phyloP scores from a whole-genome alignment of 1,140 invertebrate genomes.

The Ptiloglossa arizonensis region DNA sequence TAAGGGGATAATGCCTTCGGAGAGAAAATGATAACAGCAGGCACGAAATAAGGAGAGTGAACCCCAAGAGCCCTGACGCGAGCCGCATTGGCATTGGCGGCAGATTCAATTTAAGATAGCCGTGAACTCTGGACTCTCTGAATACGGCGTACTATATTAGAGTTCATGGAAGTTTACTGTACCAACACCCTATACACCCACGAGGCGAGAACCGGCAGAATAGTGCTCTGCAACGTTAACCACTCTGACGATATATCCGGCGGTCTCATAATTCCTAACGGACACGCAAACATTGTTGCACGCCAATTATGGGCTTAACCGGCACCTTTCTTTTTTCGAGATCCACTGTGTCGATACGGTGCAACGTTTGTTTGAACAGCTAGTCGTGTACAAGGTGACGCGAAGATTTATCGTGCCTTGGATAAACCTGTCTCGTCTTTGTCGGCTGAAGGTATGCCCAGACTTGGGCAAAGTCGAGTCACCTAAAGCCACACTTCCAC shows the following conservation, averaged over 20 bases:
- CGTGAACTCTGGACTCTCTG: slow-evolving; percentile 67
- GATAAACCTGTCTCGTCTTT: not conserved
- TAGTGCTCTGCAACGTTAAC: slow-evolving; percentile 56
- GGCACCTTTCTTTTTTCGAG: slow-evolving; percentile 25
- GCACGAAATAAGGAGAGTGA: slow-evolving; percentile 63
- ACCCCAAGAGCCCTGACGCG: slow-evolving; percentile 55
- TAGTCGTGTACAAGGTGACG: not conserved
- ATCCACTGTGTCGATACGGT: not conserved
- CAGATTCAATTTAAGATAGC: slow-evolving; percentile 76
- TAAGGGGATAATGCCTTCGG: slow-evolving; percentile 47
- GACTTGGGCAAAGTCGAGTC: no score
- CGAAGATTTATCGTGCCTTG: slow-evolving; percentile 10
- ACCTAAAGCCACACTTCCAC: not conserved
- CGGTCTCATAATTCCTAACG: slow-evolving; percentile 54
- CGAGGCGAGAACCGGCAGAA: slow-evolving; percentile 28
- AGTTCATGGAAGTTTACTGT: slow-evolving; percentile 69
- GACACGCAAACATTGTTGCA: slow-evolving; percentile 49
- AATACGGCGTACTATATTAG: slow-evolving; percentile 67
- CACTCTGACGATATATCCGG: slow-evolving; percentile 47
- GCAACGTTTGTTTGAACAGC: not conserved
- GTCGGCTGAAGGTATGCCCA: no score
- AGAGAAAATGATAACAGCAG: slow-evolving; percentile 58
- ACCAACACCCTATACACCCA: slow-evolving; percentile 43
- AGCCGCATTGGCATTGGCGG: slow-evolving; percentile 64
- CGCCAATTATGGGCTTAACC: slow-evolving; percentile 41